A percentile compares a stretch with the other conserved stretches of the same genome.
phyloP scores from a whole-genome alignment of 2,113 vertebrate species.

The Lasiurus borealis region DNA sequence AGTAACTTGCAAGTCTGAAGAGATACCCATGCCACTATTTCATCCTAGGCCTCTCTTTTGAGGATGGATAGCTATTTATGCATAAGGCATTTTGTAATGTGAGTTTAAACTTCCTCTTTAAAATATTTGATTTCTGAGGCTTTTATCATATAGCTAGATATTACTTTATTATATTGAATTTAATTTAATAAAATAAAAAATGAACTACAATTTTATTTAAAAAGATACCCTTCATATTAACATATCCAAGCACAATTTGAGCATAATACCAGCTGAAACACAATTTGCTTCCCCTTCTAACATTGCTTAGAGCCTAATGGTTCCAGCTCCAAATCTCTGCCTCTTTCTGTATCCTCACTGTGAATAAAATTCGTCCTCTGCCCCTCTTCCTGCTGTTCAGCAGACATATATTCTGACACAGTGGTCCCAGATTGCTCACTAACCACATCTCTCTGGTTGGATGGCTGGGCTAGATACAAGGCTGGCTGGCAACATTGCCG shows the following conservation, averaged over 20 bases:
- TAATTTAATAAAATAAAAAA: background rate
- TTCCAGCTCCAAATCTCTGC: background rate
- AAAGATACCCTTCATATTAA: background rate
- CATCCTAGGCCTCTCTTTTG: background rate
- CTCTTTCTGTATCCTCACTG: background rate
- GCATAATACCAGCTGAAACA: background rate
- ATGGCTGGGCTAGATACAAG: background rate
- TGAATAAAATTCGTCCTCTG: background rate
- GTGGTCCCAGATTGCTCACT: background rate
- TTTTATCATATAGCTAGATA: background rate
- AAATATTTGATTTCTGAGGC: background rate
- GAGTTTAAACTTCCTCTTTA: background rate
- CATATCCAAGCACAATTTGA: constrained; percentile 23
- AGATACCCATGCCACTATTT: background rate
- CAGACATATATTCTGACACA: background rate
- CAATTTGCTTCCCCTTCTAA: background rate
- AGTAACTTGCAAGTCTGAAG: background rate
- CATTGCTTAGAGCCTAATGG: background rate
- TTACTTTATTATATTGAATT: constrained; percentile 6
- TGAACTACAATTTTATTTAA: background rate
- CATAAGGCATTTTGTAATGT: background rate
- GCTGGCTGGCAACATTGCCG: background rate
- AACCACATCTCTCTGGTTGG: background rate
- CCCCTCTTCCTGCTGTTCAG: background rate
- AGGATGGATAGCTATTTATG: background rate